phyloP scores from a whole-genome alignment of 2,888 invertebrate genomes.

The Pandemis corylana region DNA sequence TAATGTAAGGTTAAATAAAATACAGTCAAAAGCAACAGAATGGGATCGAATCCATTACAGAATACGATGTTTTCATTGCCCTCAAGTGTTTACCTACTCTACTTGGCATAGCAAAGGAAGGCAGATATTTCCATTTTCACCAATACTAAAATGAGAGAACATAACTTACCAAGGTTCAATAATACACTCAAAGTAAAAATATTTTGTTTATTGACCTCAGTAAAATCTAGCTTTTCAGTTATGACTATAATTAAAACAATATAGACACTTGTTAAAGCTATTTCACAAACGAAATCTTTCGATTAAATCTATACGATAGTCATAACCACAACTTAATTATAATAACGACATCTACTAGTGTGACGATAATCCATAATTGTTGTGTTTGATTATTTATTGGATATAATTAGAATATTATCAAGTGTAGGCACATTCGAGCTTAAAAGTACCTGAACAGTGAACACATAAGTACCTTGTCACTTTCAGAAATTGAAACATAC shows the following conservation, averaged over 20 bases:
- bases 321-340: neutral
- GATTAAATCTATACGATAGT: neutral
- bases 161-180: conserved; percentile 2
- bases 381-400: neutral
- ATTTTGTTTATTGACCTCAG: conserved; percentile 33
- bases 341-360: neutral
- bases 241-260: conserved; percentile 22
- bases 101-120: neutral
- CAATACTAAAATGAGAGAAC: too few relatives aligned
- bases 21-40: neutral
- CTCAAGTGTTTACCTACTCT: too few relatives aligned
- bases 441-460: too few relatives aligned
- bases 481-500: too few relatives aligned
- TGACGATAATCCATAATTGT: neutral
- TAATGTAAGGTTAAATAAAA: neutral
- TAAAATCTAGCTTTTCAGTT: conserved; percentile 23
- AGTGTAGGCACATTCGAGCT: neutral
- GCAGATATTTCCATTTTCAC: too few relatives aligned
- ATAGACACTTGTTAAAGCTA: conserved; percentile 4
- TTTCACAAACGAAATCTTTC: conserved; percentile 16
- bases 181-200: conserved; percentile 24
- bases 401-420: neutral
- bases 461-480: too few relatives aligned
- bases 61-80: too few relatives aligned
- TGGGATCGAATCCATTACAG: too few relatives aligned